Percentiles rank a stretch among this genome's conserved stretches.
Evolutionary conservation across 2,113 vertebrate genomes (phyloP).

Genomic region (Prochilodus magdalenae): DNA sequence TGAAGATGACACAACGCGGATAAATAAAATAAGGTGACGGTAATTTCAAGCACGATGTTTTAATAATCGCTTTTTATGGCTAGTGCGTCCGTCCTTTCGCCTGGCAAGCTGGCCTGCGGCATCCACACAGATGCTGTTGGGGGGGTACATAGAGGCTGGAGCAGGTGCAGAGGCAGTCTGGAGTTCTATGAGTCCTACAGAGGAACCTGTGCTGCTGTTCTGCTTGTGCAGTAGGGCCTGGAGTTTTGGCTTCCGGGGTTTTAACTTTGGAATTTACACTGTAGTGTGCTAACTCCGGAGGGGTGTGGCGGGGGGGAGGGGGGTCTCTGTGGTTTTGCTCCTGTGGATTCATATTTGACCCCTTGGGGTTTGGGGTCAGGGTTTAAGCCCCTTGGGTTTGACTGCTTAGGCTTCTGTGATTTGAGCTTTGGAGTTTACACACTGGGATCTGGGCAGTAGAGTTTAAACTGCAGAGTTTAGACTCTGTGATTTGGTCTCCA

Average conservation of each 20-base stretch:
- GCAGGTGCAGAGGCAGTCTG: background rate
- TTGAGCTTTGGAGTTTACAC: background rate
- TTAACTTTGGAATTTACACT: too few relatives aligned
- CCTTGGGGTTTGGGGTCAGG: background rate
- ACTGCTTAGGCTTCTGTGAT: background rate
- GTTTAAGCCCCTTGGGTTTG: background rate
- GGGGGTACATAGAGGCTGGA: background rate
- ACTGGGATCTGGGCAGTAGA: background rate
- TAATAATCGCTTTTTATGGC: constrained; percentile 39
- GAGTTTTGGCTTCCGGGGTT: background rate
- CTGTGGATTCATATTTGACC: background rate
- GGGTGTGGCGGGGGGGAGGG: too few relatives aligned
- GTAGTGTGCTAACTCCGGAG: too few relatives aligned
- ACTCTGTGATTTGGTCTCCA: background rate
- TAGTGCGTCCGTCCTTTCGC: constrained; percentile 3
- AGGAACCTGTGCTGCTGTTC: background rate
- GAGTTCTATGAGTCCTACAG: background rate
- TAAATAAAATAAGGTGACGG: constrained; percentile 67
- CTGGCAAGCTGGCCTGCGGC: background rate
- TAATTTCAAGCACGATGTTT: constrained; percentile 63
- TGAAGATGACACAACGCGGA: constrained; percentile 52
- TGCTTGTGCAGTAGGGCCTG: background rate
- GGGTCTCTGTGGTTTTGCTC: background rate
- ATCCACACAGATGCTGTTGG: background rate
- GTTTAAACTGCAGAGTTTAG: background rate